Conservation (phyloP, 1,140 invertebrate genomes). For the Zaprionus kolodkinae region DNA sequence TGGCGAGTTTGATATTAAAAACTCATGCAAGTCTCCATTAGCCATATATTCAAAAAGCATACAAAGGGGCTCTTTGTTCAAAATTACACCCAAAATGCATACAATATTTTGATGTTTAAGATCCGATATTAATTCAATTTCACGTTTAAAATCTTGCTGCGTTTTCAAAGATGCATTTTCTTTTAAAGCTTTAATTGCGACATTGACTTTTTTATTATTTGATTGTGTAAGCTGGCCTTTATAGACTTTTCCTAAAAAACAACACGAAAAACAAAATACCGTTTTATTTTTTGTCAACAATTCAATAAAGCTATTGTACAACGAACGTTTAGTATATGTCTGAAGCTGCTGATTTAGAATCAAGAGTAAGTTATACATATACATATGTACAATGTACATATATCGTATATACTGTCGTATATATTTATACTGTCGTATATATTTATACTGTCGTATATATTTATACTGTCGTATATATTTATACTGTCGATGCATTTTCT, state of each 20-base stretch:
- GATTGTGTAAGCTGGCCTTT: constrained; percentile 94
- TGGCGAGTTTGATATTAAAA: constrained; percentile 95
- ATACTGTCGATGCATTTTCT: too few relatives aligned
- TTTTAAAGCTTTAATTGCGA: constrained; percentile 97
- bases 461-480: too few relatives aligned
- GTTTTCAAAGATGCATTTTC: constrained; percentile 96
- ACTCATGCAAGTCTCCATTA: constrained; percentile 97
- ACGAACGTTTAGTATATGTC: too few relatives aligned
- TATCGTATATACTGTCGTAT: too few relatives aligned
- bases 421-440: too few relatives aligned
- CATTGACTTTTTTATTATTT: constrained; percentile 89
- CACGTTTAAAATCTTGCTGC: constrained; percentile 94
- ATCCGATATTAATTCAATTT: constrained; percentile 96
- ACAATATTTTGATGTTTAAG: constrained; percentile 98
- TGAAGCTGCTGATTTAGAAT: too few relatives aligned
- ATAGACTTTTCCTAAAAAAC: constrained; percentile 91
- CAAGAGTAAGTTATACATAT: too few relatives aligned
- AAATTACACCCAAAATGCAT: constrained; percentile 95
- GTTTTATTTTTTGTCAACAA: not conserved
- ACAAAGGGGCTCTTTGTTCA: constrained; percentile 95
- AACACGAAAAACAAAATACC: constrained; percentile 19
- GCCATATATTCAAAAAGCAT: constrained; percentile 99
- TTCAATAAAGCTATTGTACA: too few relatives aligned
- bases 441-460: too few relatives aligned
- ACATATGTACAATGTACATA: too few relatives aligned